Percentiles rank a stretch among this genome's conserved stretches.
phyloP scores from a whole-genome alignment of 1,140 invertebrate genomes.

The Drosophila grimshawi region DNA sequence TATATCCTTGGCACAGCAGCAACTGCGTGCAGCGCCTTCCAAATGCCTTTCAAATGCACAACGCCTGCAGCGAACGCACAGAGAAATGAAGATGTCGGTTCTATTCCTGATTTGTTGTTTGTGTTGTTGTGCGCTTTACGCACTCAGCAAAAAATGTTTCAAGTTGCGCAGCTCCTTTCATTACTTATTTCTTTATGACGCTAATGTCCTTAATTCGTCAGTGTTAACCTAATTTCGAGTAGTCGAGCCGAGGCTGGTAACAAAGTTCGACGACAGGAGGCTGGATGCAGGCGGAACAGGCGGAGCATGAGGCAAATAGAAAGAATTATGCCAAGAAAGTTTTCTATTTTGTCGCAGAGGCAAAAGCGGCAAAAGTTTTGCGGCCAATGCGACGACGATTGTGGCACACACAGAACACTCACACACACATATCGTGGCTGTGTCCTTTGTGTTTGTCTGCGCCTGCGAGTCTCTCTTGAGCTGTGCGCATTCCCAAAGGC shows the following conservation, averaged over 20 bases:
- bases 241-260: conserved; percentile 51
- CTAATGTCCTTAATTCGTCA: conserved; percentile 83
- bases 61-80: conserved; percentile 44
- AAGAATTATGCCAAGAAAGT: conserved; percentile 83
- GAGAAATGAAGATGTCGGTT: conserved; percentile 6
- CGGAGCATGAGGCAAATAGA: conserved; percentile 69
- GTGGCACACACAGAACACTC: conserved; percentile 30
- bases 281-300: conserved; percentile 49
- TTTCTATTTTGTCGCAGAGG: conserved; percentile 81
- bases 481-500: conserved; percentile 78
- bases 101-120: conserved; percentile 31
- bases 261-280: conserved; percentile 52
- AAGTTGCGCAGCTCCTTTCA: conserved; percentile 70
- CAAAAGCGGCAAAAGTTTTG: conserved; percentile 72
- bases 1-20: conserved; percentile 24
- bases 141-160: conserved; percentile 68
- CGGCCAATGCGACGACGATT: conserved; percentile 72
- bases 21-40: conserved; percentile 42
- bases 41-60: conserved; percentile 35
- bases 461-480: conserved; percentile 24
- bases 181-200: conserved; percentile 83
- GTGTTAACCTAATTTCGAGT: conserved; percentile 79
- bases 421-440: conserved; percentile 46
- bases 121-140: conserved; percentile 55
- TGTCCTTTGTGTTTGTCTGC: conserved; percentile 73